A percentile compares a stretch with the other conserved stretches of the same genome.
Evolutionary conservation across 2,797 vertebrate species (phyloP).

Genomic region (Nasua narica): DNA sequence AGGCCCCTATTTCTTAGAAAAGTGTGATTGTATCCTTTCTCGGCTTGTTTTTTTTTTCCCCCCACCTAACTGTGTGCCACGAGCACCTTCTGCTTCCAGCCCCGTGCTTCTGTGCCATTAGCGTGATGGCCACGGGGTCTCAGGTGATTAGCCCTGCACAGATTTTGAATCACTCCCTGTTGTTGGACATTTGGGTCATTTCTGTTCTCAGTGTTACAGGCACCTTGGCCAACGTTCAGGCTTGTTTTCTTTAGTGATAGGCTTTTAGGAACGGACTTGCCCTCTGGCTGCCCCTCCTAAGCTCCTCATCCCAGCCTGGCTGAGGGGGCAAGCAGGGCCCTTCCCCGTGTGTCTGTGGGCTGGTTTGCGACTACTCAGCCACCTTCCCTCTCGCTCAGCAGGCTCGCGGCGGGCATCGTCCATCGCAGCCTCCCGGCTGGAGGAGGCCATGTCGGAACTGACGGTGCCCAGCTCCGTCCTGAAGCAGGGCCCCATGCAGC

Average conservation of each 20-base stretch:
- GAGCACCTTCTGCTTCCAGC: rapidly evolving
- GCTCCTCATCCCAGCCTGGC: neutral
- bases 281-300: neutral
- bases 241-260: neutral
- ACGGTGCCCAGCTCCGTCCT: slow-evolving; percentile 88
- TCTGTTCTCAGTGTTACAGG: neutral
- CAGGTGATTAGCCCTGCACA: neutral
- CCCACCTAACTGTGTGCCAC: neutral
- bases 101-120: neutral
- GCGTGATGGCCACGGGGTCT: neutral
- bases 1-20: neutral
- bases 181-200: neutral
- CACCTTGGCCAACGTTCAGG: neutral
- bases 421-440: slow-evolving; percentile 92
- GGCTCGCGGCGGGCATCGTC: slow-evolving; percentile 92
- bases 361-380: neutral
- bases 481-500: slow-evolving; percentile 92
- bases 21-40: neutral
- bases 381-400: slow-evolving; percentile 62
- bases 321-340: neutral
- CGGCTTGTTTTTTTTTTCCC: neutral
- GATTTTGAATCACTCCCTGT: neutral
- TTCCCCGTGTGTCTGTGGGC: neutral
- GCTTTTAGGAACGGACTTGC: neutral
- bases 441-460: slow-evolving; percentile 95